Evolutionary conservation across 92 coral and sea anemone genomes (phyloP).

Genomic region (Bergia puertoricense): DNA sequence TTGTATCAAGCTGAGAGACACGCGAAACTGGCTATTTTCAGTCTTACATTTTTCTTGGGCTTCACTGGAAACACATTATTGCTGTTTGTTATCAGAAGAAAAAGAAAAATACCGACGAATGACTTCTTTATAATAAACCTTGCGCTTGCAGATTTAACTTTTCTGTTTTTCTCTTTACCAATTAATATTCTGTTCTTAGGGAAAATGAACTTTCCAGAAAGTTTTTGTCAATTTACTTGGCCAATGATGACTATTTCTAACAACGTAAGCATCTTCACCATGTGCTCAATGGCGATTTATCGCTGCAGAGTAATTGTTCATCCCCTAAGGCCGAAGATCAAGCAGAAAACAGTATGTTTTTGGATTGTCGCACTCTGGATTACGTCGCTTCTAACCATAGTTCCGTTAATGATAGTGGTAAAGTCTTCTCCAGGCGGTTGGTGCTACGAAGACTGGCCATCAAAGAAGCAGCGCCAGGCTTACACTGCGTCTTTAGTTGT

Average conservation of each 20-base stretch:
- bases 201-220: constrained; percentile 50
- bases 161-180: constrained; percentile 57
- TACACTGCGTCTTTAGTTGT: constrained; percentile 66
- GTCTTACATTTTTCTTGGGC: constrained; percentile 53
- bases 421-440: constrained; percentile 57
- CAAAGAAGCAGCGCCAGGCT: constrained; percentile 40
- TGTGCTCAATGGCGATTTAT: constrained; percentile 63
- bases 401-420: constrained; percentile 58
- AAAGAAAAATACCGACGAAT: constrained; percentile 50
- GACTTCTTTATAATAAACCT: constrained; percentile 66
- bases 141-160: constrained; percentile 60
- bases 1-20: constrained; percentile 50
- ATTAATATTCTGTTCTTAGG: constrained; percentile 56
- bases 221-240: constrained; percentile 59
- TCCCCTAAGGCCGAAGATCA: constrained; percentile 56
- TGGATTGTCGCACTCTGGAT: constrained; percentile 53
- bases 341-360: constrained; percentile 43
- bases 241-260: constrained; percentile 72
- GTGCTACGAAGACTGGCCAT: constrained; percentile 66
- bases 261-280: constrained; percentile 66
- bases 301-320: constrained; percentile 67
- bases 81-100: constrained; percentile 54
- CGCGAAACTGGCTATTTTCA: constrained; percentile 49
- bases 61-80: constrained; percentile 59
- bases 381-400: constrained; percentile 29